phyloP scores from a whole-genome alignment of 2,113 vertebrate genomes.

The Peromyscus californicus region DNA sequence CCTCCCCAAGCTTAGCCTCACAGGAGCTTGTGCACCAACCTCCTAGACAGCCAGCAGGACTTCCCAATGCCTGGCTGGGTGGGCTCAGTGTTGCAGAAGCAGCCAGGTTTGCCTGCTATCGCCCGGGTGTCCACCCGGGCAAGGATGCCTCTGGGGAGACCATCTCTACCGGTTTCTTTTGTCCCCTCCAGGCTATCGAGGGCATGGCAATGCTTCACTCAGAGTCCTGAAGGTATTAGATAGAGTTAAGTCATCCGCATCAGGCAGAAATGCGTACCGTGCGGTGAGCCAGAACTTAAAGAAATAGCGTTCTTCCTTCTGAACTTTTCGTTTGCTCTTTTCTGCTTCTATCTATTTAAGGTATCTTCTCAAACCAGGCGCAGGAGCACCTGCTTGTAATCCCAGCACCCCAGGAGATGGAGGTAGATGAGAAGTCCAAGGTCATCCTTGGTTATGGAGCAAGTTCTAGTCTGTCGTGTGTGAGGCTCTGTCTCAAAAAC shows the following conservation, averaged over 20 bases:
- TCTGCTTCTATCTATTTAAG: not conserved
- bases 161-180: not conserved
- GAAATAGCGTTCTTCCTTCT: not conserved
- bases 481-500: not conserved
- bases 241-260: constrained; percentile 44
- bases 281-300: constrained; percentile 45
- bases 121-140: not conserved
- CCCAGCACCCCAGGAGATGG: not conserved
- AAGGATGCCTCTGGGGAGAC: not conserved
- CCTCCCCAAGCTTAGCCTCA: not conserved
- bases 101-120: not conserved
- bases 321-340: not conserved
- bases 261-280: constrained; percentile 29
- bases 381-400: not conserved
- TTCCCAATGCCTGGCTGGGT: not conserved
- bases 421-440: not conserved
- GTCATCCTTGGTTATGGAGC: not conserved
- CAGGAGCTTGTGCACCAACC: not conserved
- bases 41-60: not conserved
- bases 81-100: not conserved
- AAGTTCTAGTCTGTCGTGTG: not conserved
- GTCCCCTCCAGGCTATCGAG: not conserved
- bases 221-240: constrained; percentile 1
- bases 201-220: not conserved
- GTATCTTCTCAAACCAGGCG: not conserved